Conservation (phyloP, 2,113 vertebrate genomes). For the Scophthalmus maximus region DNA sequence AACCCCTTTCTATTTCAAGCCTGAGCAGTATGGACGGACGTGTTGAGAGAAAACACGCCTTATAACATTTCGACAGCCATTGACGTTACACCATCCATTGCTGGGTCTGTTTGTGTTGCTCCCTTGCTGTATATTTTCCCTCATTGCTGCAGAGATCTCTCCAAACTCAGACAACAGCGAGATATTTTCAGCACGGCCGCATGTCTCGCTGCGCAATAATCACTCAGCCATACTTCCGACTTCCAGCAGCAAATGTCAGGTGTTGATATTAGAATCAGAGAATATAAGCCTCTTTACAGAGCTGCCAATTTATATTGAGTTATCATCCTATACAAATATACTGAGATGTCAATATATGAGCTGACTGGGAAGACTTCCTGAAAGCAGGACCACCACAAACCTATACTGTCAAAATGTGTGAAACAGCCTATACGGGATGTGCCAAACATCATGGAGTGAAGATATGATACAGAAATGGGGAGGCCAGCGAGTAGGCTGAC, state of each 20-base stretch:
- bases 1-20: conserved; percentile 47
- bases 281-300: background rate
- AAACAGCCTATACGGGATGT: too few relatives aligned
- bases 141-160: conserved; percentile 20
- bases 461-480: too few relatives aligned
- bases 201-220: background rate
- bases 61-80: conserved; percentile 22
- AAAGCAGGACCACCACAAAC: too few relatives aligned
- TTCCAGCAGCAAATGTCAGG: conserved; percentile 34
- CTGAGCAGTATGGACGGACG: conserved; percentile 29
- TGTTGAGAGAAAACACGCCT: conserved; percentile 24
- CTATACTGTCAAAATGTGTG: too few relatives aligned
- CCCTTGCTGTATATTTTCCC: conserved; percentile 8
- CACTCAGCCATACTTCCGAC: background rate
- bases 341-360: too few relatives aligned
- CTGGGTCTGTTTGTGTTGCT: conserved; percentile 8
- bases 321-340: too few relatives aligned
- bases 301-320: too few relatives aligned
- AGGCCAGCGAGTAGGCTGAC: too few relatives aligned
- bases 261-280: background rate
- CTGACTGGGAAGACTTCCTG: too few relatives aligned
- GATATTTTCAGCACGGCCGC: conserved; percentile 21
- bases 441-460: too few relatives aligned
- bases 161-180: conserved; percentile 27
- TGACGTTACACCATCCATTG: conserved; percentile 30